Percentiles rank a stretch among this genome's conserved stretches.
Conservation (phyloP, 2,113 vertebrate species). For the Scopus umbretta region DNA sequence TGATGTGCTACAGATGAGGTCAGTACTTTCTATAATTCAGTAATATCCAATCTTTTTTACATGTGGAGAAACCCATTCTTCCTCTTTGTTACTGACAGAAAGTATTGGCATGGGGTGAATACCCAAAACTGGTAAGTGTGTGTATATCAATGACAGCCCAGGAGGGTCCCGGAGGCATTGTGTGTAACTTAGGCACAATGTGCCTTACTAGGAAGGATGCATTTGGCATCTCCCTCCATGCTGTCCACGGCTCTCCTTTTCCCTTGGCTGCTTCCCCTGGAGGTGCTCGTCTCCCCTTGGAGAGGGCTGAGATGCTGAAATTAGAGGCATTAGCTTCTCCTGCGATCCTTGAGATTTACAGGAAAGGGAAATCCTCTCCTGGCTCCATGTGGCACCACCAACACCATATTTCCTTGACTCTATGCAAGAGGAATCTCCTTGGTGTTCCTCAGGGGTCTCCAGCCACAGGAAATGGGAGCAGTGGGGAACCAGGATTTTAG, state of each 20-base stretch:
- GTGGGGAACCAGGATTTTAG: background rate
- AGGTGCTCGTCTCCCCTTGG: background rate
- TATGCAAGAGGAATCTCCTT: background rate
- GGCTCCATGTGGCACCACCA: background rate
- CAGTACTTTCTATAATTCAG: background rate
- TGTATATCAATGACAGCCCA: background rate
- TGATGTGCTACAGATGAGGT: rapidly evolving
- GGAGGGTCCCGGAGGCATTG: background rate
- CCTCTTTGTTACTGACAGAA: background rate
- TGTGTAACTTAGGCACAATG: background rate
- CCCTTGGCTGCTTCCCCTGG: background rate
- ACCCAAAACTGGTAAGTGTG: background rate
- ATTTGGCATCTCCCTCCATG: background rate
- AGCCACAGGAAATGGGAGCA: background rate
- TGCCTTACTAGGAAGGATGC: background rate
- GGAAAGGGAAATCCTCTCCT: background rate
- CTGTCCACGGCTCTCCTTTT: background rate
- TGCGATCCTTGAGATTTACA: background rate
- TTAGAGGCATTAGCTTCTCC: background rate
- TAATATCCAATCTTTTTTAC: background rate
- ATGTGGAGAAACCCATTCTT: background rate
- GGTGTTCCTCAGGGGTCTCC: background rate
- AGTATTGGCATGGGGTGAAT: background rate
- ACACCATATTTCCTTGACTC: rapidly evolving
- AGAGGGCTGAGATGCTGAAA: background rate